phyloP scores from a whole-genome alignment of 2,888 invertebrate genomes.

The Limnephilus lunatus region DNA sequence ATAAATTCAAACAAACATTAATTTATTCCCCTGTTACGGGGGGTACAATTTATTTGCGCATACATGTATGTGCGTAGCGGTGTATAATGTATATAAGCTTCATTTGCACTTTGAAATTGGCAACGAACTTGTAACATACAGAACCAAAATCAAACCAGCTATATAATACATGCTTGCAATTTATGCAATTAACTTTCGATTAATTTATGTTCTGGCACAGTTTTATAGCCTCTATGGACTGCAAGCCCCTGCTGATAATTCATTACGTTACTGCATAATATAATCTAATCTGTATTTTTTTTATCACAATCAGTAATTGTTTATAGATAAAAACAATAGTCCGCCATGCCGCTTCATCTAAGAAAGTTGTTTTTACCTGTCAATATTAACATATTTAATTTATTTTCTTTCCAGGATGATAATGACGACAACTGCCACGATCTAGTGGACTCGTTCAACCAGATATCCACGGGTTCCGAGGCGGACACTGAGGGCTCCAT shows the following conservation, averaged over 20 bases:
- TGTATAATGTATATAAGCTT: too few relatives aligned
- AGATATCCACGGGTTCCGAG: constrained; percentile 78
- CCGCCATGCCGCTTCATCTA: background rate
- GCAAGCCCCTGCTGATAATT: background rate
- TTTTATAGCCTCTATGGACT: background rate
- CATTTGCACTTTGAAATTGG: too few relatives aligned
- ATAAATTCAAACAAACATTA: too few relatives aligned
- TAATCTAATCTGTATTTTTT: background rate
- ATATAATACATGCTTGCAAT: too few relatives aligned
- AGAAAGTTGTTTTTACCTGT: background rate
- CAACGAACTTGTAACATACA: too few relatives aligned
- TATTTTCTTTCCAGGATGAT: constrained; percentile 51
- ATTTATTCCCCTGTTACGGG: too few relatives aligned
- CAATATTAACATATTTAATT: background rate
- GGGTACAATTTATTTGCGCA: too few relatives aligned
- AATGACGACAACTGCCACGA: constrained; percentile 39
- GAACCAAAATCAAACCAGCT: too few relatives aligned
- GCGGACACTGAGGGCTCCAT: constrained; percentile 78
- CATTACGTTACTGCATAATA: background rate
- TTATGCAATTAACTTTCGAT: too few relatives aligned
- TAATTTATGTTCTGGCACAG: background rate
- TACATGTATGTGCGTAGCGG: too few relatives aligned
- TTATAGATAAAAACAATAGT: background rate
- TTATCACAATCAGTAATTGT: background rate
- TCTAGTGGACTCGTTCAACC: constrained; percentile 41